Evolutionary conservation across 1,140 invertebrate species (phyloP), one percentile per base, ranked within the genome.

Genomic region (Phenacoccus solenopsis): DNA sequence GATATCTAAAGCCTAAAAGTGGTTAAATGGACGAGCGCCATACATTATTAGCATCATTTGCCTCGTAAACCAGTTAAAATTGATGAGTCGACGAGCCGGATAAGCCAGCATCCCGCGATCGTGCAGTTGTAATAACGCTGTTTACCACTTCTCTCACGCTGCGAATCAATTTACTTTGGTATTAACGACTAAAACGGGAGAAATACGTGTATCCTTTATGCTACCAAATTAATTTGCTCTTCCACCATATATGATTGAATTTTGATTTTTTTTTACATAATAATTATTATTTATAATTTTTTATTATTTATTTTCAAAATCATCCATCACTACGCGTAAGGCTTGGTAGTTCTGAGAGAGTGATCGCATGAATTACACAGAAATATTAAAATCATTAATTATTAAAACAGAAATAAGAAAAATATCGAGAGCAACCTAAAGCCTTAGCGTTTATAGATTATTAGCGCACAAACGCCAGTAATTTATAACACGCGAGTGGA

Each of bases 11-110:
- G 25, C 59, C 25, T 64, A 25, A 25, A 64, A 27, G 59, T 64
- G 59, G 25, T 64, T 64, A 64, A 64, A 64, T 64, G 59, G 59
- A 64, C 25, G 59, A 64, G 59, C 59, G 59, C 59, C 59, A 64
- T 64, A 27, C 21, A 64, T 27, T 64, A 64, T 64, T 64, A 64
- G 59, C 59, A 64, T 64, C 25, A 64, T 24, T 64, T 64, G 59
- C 59, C 59, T 64, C 22, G 21, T 25, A 64, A 64, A 24, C 59
- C 21, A 27, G 21, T 25, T 27, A 64, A 64, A 64, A 64, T 64
- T 27, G 59, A 64, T 64, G 59, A 64, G 59, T 64, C 21, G 59
- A 64, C 25, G 59, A 64, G 59, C 22, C 59, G 25, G 21, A 27
- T n/a, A 25, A 64, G 25, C 25, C 59, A 64, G 59, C 59, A 64